Evolutionary conservation across 2,797 vertebrate genomes (phyloP), one percentile per base, ranked within the genome.

Genomic region (Podarcis siculus): DNA sequence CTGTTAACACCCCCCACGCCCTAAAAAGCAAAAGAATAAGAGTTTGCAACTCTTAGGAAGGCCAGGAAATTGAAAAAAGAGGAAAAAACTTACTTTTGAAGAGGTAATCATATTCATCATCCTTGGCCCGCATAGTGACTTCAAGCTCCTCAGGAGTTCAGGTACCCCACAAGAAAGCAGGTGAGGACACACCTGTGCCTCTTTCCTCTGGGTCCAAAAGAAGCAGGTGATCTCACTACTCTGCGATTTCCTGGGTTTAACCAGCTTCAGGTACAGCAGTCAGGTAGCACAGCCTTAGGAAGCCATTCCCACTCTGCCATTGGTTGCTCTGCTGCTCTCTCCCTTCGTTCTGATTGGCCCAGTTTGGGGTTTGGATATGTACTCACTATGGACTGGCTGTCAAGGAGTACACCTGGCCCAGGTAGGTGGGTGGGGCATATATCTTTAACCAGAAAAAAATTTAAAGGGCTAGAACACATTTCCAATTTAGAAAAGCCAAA

Each of bases 51-150:
- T 9, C 2, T 19, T 37, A 27, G 61, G 39, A 42, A 30, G 37
- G 2, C 27, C 66, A n/a, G 81, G 67, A 69, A 10, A 30, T 69
- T 25, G 25, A 1, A 30, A 7, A 19, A 3, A 25, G 8, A 32
- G 30, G 21, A 12, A 2, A 1, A 4, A 8, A 93, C 97, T 98
- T 89, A 98, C 98, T 98, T 97, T 98, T 98, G 90, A 98, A 98
- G 12, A 98, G 97, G 91, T 98, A 98, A 89, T 98, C 98, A 71
- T 98, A 98, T 55, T 98, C 98, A 90, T 98, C 98, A 2, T 98
- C 98, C 94, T 97, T 97, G 95, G 95, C 97, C 75, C 96, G 95
- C 98, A 98, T 98, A 67, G 78, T 69, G 10, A 4, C 86, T n/a
- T 17, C 37, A 12, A 32, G 79, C 81, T 42, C 64, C 27, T 49